phyloP scores from a whole-genome alignment of 1,140 invertebrate genomes.

The Meloidogyne chitwoodi region DNA sequence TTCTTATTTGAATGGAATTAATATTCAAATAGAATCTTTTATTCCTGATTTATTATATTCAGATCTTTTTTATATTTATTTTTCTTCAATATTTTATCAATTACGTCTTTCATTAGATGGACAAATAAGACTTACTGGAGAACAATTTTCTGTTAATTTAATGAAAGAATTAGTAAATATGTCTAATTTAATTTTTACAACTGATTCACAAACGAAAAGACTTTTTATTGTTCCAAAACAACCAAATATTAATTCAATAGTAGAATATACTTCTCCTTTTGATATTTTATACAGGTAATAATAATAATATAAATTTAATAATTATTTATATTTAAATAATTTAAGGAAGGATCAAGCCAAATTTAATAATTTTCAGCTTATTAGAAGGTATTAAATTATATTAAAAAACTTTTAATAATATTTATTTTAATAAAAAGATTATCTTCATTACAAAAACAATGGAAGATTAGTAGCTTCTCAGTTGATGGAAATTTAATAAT shows the following conservation, averaged over 20 bases:
- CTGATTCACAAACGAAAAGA: constrained; percentile 14
- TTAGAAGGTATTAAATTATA: neutral
- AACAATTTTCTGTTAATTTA: neutral
- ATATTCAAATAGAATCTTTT: neutral
- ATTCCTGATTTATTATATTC: constrained; percentile 15
- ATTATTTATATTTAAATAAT: neutral
- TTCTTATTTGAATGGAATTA: constrained; percentile 2
- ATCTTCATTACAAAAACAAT: neutral
- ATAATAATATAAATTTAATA: neutral
- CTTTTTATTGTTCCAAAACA: neutral
- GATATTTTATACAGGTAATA: constrained; percentile 16
- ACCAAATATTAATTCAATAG: neutral
- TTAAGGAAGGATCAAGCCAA: neutral
- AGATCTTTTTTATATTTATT: constrained; percentile 15
- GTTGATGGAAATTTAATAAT: constrained; percentile 8
- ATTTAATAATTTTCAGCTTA: too few species aligned
- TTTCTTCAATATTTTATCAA: constrained; percentile 2
- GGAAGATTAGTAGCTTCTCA: neutral
- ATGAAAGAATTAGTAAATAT: neutral
- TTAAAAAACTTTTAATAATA: neutral
- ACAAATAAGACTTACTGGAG: neutral
- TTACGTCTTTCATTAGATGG: constrained; percentile 6
- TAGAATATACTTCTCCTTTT: constrained; percentile 15
- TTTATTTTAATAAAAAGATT: neutral
- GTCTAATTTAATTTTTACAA: constrained; percentile 3